These are phyloP conservation scores for Synanthedon andrenaeformis DNA, from an alignment of 2,888 invertebrate species.

Conservation along the genomic window DNA sequence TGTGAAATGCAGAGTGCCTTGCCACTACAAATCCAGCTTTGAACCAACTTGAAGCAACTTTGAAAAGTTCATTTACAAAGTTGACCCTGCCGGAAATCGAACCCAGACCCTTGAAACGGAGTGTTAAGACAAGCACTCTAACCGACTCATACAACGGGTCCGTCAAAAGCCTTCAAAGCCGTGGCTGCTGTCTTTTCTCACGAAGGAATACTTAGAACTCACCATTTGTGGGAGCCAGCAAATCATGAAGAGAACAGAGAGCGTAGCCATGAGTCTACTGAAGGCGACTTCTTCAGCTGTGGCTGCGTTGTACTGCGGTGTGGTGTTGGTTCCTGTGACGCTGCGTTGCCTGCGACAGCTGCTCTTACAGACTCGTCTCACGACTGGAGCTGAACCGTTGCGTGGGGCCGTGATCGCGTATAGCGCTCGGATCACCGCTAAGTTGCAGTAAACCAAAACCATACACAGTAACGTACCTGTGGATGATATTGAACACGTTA, in stretches of 20 bases:
- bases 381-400: conserved; percentile 34
- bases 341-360: conserved; percentile 50
- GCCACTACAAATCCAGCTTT: no score
- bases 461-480: conserved; percentile 79
- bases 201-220: conserved; percentile 17
- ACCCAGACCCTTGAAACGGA: no score
- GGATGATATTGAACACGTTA: background rate
- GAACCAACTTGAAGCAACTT: no score
- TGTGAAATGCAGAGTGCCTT: no score
- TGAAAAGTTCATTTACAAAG: no score
- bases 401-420: conserved; percentile 66
- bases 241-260: conserved; percentile 84
- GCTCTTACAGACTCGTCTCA: conserved; percentile 49
- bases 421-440: conserved; percentile 83
- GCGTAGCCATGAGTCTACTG: conserved; percentile 84
- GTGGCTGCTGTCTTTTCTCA: no score
- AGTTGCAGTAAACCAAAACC: conserved; percentile 84
- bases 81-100: no score
- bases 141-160: no score
- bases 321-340: conserved; percentile 12
- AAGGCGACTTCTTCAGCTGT: conserved; percentile 88
- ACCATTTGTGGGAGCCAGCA: conserved; percentile 94
- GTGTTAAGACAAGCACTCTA: no score
- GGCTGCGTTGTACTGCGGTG: conserved; percentile 55
- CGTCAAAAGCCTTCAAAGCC: no score